Evolutionary conservation across 1,140 invertebrate species (phyloP).

Genomic region (Dinoponera quadriceps): DNA sequence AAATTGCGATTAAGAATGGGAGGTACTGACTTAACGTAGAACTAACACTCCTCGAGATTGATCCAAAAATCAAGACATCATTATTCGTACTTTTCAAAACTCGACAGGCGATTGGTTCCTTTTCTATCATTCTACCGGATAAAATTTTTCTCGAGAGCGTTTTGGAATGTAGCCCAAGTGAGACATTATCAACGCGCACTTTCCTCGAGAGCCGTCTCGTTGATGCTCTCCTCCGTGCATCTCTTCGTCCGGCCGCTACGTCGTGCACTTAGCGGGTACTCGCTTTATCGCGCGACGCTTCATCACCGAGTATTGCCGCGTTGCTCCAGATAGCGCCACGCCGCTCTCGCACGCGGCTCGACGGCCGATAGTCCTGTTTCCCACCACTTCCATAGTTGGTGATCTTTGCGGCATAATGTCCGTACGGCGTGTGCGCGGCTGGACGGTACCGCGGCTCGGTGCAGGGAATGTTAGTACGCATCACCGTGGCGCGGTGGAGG

Average conservation of each 20-base stretch:
- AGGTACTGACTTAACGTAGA: no score
- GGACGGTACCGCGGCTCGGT: conserved; percentile 68
- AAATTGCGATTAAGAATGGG: no score
- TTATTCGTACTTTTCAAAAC: no score
- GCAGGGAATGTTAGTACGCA: conserved; percentile 72
- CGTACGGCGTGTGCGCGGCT: conserved; percentile 79
- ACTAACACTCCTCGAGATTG: no score
- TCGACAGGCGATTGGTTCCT: no score
- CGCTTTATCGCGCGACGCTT: conserved; percentile 4
- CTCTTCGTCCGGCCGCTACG: neutral
- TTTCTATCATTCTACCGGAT: no score
- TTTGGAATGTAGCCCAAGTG: no score
- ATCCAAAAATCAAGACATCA: no score
- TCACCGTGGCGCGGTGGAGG: conserved; percentile 61
- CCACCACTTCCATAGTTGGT: conserved; percentile 79
- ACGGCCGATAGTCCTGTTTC: conserved; percentile 43
- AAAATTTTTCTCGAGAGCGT: no score
- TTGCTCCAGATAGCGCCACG: conserved; percentile 80
- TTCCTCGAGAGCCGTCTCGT: neutral
- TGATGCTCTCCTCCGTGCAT: neutral
- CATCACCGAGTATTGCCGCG: conserved; percentile 36
- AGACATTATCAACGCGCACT: neutral
- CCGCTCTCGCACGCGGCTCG: conserved; percentile 25
- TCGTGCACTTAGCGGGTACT: neutral
- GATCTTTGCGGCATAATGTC: conserved; percentile 77